Conservation (phyloP, 2,113 vertebrate species). For the Eleginops maclovinus region DNA sequence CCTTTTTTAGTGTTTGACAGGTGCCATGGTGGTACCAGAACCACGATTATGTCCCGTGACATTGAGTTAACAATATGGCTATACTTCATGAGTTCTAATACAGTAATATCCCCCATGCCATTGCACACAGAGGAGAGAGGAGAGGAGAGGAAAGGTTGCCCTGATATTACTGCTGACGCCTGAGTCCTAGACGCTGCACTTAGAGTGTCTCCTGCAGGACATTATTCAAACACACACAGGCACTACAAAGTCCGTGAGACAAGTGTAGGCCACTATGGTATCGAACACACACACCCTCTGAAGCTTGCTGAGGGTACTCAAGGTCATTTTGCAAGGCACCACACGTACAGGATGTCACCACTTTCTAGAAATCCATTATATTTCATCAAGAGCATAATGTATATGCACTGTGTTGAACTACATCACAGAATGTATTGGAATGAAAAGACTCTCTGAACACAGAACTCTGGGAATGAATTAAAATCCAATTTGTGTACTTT, state of each 20-base stretch:
- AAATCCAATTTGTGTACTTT: conserved; percentile 73
- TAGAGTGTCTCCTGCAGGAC: conserved; percentile 80
- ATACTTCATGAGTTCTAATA: conserved; percentile 74
- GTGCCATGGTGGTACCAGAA: conserved; percentile 33
- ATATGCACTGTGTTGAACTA: neutral
- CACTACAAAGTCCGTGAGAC: conserved; percentile 66
- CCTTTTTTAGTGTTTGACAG: conserved; percentile 37
- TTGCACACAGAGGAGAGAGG: conserved; percentile 63
- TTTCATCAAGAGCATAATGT: conserved; percentile 1
- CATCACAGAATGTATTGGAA: conserved; percentile 23
- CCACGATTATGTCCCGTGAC: conserved; percentile 54
- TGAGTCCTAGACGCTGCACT: conserved; percentile 78
- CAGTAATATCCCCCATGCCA: conserved; percentile 70
- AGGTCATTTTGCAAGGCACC: conserved; percentile 63
- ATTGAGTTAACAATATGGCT: conserved; percentile 63
- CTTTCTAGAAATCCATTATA: conserved; percentile 10
- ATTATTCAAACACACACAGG: conserved; percentile 79
- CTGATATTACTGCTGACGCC: conserved; percentile 82
- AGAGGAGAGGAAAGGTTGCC: conserved; percentile 65
- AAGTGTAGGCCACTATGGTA: conserved; percentile 47
- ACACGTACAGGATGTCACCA: conserved; percentile 20
- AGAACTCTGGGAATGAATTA: conserved; percentile 48
- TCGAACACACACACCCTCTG: conserved; percentile 48
- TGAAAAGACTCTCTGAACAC: conserved; percentile 46
- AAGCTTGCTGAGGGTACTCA: conserved; percentile 50